Percentiles rank a stretch among this genome's conserved stretches.
Conservation (phyloP, 1,140 invertebrate species). For the Aphelenchoides besseyi region DNA sequence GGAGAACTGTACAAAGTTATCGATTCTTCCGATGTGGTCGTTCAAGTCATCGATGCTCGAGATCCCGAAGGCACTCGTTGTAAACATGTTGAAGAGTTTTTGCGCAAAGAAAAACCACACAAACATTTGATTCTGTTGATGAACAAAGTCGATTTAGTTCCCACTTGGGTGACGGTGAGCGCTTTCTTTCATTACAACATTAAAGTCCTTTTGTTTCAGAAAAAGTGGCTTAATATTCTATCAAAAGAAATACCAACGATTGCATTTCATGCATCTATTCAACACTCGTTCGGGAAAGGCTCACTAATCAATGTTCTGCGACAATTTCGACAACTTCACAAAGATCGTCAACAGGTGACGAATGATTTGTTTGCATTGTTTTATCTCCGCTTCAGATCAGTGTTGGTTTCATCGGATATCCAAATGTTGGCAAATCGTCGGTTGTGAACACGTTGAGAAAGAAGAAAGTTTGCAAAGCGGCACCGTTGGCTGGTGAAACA, state of each 20-base stretch:
- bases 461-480: conserved; percentile 92
- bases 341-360: conserved; percentile 45
- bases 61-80: conserved; percentile 77
- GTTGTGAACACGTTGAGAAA: conserved; percentile 91
- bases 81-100: conserved; percentile 82
- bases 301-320: conserved; percentile 90
- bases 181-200: conserved; percentile 9
- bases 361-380: conserved; percentile 23
- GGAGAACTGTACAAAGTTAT: conserved; percentile 96
- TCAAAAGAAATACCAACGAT: conserved; percentile 92
- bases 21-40: conserved; percentile 93
- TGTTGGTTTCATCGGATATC: conserved; percentile 97
- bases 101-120: conserved; percentile 83
- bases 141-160: conserved; percentile 88
- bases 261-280: conserved; percentile 94
- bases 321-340: conserved; percentile 80
- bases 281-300: conserved; percentile 97
- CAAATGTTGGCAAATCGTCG: conserved; percentile 97
- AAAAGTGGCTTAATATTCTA: conserved; percentile 83
- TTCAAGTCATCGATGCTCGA: conserved; percentile 71
- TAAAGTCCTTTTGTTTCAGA: too few relatives aligned
- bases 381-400: conserved; percentile 79
- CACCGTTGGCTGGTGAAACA: conserved; percentile 97
- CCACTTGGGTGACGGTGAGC: conserved; percentile 84
- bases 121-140: conserved; percentile 91